These are phyloP conservation scores for Darevskia mixta DNA, from an alignment of 2,797 vertebrate genomes.

Conservation along the genomic window DNA sequence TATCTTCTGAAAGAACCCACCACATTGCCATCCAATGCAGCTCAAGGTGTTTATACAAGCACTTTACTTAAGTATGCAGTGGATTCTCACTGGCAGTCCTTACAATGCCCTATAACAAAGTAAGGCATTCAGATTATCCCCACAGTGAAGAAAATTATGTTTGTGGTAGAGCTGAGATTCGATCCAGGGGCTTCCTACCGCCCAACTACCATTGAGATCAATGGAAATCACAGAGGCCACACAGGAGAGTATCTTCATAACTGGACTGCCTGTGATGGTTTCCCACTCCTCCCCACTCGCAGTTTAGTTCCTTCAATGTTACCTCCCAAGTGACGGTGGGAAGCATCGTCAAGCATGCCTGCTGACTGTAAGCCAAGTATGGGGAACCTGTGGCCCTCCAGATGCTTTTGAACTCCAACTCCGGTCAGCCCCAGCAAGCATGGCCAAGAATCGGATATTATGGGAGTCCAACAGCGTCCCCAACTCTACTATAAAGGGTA, in stretches of 20 bases:
- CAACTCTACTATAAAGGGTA: too few species aligned
- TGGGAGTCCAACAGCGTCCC: too few species aligned
- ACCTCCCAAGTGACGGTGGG: background rate
- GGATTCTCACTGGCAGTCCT: background rate
- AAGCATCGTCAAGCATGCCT: background rate
- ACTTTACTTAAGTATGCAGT: too few species aligned
- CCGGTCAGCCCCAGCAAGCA: too few species aligned
- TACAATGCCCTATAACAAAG: background rate
- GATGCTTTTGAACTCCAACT: too few species aligned
- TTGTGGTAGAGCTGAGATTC: background rate
- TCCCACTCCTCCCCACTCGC: too few species aligned
- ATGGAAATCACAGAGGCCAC: background rate
- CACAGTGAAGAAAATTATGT: background rate
- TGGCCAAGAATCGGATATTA: too few species aligned
- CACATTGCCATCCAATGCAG: background rate
- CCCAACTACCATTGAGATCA: background rate
- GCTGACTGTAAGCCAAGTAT: too few species aligned
- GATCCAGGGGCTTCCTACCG: background rate
- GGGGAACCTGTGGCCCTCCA: too few species aligned
- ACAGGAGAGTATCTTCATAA: background rate
- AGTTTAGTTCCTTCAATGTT: too few species aligned
- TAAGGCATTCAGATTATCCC: background rate
- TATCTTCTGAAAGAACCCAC: background rate
- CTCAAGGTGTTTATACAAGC: background rate
- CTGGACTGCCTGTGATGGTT: too few species aligned